Base-by-base conservation (phyloP, 92 coral and sea anemone genomes). In the Heteractis magnifica region DNA sequence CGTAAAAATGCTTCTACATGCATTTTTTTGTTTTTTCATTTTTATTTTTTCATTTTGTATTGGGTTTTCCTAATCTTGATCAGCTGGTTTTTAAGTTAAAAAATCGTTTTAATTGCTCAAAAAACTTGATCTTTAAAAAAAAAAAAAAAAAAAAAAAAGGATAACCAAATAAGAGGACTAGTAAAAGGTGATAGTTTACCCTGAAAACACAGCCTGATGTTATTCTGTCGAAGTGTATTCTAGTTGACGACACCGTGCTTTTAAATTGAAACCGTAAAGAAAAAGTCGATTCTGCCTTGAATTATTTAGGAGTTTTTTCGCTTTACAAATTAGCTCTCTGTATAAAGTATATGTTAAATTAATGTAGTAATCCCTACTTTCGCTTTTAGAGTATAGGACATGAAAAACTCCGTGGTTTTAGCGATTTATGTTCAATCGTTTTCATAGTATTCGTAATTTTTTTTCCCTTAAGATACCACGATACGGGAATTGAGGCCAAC, bases 401-500 rank as follows among this genome's bases (percentile, higher is more conserved):
- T 49, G 70, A 62, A 62, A 55, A 62, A 62, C 18, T 18, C 70
- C 6, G 20, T 6, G 26, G 70, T 62, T 12, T 62, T 62, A 5
- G 10, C 23, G 21, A 5, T 62, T 6, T 62, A 62, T 62, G 23
- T 62, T 62, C 70, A 18, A 62, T 50, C 75, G 77, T 72, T 74
- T 86, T 84, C 14, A 65, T 2, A 77, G 77, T 78, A 56, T 86
- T 86, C 76, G 82, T 72, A 75, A 74, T 65, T 55, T 65, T 68
- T 68, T 76, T 12, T 48, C n/a, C 13, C 58, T 12, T 53, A 8
- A 20, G 73, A 23, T 21, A 20, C 26, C 12, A 21, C 14, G 14
- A n/a, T 20, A 26, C 48, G 20, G 13, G 49, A 21, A 68, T 68
- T 1, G 73, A 68, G 9, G 73, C 73, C 4, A 23, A 68, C 49